Evolutionary conservation across 2,888 invertebrate species (phyloP), one percentile per base, ranked within the genome.

Genomic region (Cistogaster globosa): DNA sequence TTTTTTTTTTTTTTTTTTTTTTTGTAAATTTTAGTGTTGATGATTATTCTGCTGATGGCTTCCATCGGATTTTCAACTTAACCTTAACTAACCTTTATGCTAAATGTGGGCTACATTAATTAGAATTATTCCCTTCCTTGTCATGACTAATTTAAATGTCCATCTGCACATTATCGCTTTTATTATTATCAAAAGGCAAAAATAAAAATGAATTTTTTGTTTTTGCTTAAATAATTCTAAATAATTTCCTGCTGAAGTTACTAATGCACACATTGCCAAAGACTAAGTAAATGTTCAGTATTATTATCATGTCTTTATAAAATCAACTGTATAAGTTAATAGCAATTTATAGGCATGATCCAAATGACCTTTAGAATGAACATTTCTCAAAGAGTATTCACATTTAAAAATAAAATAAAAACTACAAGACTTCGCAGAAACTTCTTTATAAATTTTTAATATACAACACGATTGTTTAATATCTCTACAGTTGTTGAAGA

Each of bases 311-410:
- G 38, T 53, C 77, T 77, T 60, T 42, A 77, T 60, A 26, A 63
- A 38, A 55, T 57, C 57, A 72, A 51, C 65, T 51, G 58, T 32
- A 65, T 48, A 57, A 58, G 63, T 81, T 81, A 82, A 82, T 76
- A 69, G 63, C 48, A 82, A 69, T 78, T 85, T 78, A 78, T 82
- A 53, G 81, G 12, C 63, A 63, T 85, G 77, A 82, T 75, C 69
- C 57, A 69, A 58, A 58, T 82, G 78, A 82, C 84, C 84, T 85
- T 81, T 69, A 36, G 42, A 67, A 79, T 63, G 32, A 57, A 55
- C 48, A 36, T 26, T 55, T 78, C 18, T 53, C 20, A 12, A 57
- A 18, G 14, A 55, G 16, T 7, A 32, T 57, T 51, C 55, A 22
- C 26, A 60, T 26, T 26, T 2, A 26, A 1, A n/a, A 22, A 45